phyloP scores from a whole-genome alignment of 2,113 vertebrate species.

The Phasianus colchicus region DNA sequence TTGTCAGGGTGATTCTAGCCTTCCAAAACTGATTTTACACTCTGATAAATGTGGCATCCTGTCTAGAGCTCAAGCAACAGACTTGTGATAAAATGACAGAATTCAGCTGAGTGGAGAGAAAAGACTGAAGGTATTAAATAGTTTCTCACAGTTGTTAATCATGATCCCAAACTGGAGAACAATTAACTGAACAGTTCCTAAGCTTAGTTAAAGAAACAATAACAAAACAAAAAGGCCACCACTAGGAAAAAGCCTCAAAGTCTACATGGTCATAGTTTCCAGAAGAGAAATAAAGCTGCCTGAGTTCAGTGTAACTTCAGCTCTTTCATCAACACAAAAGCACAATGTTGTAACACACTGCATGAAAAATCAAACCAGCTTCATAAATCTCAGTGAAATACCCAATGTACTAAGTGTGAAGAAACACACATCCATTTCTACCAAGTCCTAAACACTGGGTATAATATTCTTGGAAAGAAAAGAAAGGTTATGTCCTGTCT shows the following conservation, averaged over 20 bases:
- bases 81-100: background rate
- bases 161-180: background rate
- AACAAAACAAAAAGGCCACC: background rate
- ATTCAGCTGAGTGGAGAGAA: background rate
- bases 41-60: slow-evolving; percentile 1
- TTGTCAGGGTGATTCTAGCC: slow-evolving; percentile 6
- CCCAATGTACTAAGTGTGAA: background rate
- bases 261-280: background rate
- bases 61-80: background rate
- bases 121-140: background rate
- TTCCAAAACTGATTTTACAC: slow-evolving; percentile 12
- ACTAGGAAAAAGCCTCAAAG: background rate
- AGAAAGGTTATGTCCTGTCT: background rate
- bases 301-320: background rate
- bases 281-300: background rate
- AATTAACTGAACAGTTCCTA: background rate
- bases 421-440: background rate
- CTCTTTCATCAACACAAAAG: background rate
- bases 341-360: background rate
- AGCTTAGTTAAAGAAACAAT: background rate
- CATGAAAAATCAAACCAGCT: background rate
- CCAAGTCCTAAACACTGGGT: background rate
- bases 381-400: background rate
- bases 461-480: background rate
- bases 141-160: background rate